Evolutionary conservation across 2,888 invertebrate genomes (phyloP), one percentile per base, ranked within the genome.

Genomic region (Caenorhabditis angaria): DNA sequence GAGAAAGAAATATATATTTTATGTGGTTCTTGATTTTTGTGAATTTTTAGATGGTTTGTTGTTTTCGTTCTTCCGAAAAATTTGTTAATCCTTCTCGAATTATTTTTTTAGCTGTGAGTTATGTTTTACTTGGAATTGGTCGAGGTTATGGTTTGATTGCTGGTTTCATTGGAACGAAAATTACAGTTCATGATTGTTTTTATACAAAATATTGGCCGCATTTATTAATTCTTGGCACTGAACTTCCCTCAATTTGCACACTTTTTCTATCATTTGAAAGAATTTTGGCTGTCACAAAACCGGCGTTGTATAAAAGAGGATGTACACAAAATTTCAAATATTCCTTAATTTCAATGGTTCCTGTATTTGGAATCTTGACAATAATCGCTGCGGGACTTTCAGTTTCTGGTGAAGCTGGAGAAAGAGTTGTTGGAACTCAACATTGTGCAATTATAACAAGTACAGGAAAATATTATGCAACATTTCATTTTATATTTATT

Each of bases 391-490:
- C 76, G 6, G 82, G 70, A 12, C 22, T 71, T 12, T 78, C 78
- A 0, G 80, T 79, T 28, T 28, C 66, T 0, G 77, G 77, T 1
- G n/a, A 14, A 2, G 77, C 65, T 35, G 69, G 75, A 1, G 65
- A 57, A 50, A 48, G 69, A 50, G 59, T 76, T 22, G 66, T 74
- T 5, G 64, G 66, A 10, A 76, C 75, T 12, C 73, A 74, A 27
- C 81, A 81, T 59, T 83, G 83, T 50, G 81, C 83, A n/a, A 83
- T 83, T 63, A 83, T 82, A 20, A 76, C 77, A 4, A 81, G 81
- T 18, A 83, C 83, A n/a, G 70, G 73, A 22, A 61, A 60, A 53
- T 76, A 76, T 77, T 83, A 78, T 63, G 74, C 80, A 22, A 83
- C 83, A n/a, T 81, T 77, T 51, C 83, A 83, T 64, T 83, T 83